Evolutionary conservation across 2,113 vertebrate genomes (phyloP).

Genomic region (Corapipo altera): DNA sequence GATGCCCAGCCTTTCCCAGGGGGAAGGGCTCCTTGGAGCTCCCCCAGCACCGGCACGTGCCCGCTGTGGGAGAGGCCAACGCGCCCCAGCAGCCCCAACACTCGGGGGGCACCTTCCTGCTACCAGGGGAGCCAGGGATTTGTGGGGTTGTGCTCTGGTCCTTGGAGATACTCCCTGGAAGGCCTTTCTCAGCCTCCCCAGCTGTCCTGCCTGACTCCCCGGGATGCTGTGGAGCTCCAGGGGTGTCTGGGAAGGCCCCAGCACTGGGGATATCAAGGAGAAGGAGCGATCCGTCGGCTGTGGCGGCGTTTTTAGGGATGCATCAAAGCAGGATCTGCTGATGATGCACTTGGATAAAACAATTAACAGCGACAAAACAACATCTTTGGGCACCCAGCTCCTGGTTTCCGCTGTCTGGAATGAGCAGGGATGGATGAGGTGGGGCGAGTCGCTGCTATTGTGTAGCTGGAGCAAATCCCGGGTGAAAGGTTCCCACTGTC

Average conservation of each 20-base stretch:
- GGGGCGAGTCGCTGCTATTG: not conserved
- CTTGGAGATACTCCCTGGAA: not conserved
- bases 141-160: not conserved
- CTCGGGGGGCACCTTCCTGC: not conserved
- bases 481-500: not conserved
- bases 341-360: not conserved
- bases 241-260: not conserved
- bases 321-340: not conserved
- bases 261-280: not conserved
- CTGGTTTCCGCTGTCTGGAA: not conserved
- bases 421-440: not conserved
- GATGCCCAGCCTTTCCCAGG: not conserved
- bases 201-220: not conserved
- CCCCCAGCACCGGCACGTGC: not conserved
- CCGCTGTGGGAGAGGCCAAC: not conserved
- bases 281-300: not conserved
- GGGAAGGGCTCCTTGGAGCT: not conserved
- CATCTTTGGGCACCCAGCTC: not conserved
- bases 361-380: rapidly evolving
- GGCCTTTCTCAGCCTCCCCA: not conserved
- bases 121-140: not conserved
- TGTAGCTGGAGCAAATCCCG: not conserved
- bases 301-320: not conserved
- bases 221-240: not conserved
- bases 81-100: not conserved